Evolutionary conservation across 2,113 vertebrate genomes (phyloP).

Genomic region (Anolis sagrei): DNA sequence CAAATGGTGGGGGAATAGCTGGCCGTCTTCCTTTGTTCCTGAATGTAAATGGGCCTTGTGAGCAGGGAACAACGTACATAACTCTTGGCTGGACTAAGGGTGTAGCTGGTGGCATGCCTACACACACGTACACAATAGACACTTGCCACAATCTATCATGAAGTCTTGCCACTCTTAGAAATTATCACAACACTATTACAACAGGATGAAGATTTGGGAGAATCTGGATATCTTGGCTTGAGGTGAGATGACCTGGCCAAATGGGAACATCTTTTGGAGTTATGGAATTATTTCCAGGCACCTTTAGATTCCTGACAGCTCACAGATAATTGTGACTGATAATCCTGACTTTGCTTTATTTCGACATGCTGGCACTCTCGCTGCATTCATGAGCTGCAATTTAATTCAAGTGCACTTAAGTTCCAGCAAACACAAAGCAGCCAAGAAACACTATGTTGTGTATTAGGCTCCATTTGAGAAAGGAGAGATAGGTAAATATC

Average conservation of each 20-base stretch:
- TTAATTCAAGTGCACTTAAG: conserved; percentile 79
- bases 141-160: no score
- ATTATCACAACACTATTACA: neutral
- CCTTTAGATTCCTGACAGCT: conserved; percentile 39
- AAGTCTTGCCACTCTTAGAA: neutral
- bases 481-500: conserved; percentile 73
- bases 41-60: neutral
- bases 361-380: conserved; percentile 47
- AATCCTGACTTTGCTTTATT: conserved; percentile 46
- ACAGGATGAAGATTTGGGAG: neutral
- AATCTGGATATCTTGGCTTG: neutral
- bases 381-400: conserved; percentile 75
- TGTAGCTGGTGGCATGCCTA: no score
- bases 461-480: conserved; percentile 60
- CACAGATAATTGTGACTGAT: conserved; percentile 17
- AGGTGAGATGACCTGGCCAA: neutral
- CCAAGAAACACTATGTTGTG: conserved; percentile 32
- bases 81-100: no score
- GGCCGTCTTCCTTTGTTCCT: neutral
- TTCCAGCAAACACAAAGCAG: conserved; percentile 71
- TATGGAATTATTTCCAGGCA: conserved; percentile 42
- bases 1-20: neutral
- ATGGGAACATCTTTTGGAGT: neutral
- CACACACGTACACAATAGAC: no score
- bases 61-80: no score